phyloP scores from a whole-genome alignment of 1,140 invertebrate genomes.

The Cyclargus thomasi region DNA sequence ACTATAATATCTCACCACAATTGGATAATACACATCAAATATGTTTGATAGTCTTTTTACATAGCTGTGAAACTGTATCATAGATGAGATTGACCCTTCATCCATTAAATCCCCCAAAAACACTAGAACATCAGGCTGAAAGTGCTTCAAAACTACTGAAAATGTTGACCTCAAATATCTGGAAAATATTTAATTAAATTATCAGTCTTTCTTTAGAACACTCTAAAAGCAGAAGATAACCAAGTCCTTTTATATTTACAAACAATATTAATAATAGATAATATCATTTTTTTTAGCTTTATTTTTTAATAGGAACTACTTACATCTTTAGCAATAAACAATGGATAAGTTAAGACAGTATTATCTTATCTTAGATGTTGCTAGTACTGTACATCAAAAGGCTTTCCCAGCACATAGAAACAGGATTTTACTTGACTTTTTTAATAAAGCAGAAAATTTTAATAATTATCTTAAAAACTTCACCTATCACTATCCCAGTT shows the following conservation, averaged over 20 bases:
- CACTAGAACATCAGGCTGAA: slow-evolving; percentile 89
- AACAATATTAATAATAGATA: too few species aligned
- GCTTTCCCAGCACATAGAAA: too few species aligned
- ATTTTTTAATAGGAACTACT: too few species aligned
- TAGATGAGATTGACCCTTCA: slow-evolving; percentile 87
- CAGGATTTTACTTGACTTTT: background rate
- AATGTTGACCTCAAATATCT: slow-evolving; percentile 90
- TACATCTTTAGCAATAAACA: too few species aligned
- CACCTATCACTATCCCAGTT: slow-evolving; percentile 91
- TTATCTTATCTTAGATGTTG: too few species aligned
- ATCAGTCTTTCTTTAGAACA: too few species aligned
- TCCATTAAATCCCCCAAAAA: slow-evolving; percentile 96
- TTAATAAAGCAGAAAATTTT: background rate
- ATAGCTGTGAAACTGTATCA: slow-evolving; percentile 82
- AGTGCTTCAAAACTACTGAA: slow-evolving; percentile 79
- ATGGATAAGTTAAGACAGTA: too few species aligned
- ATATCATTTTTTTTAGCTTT: too few species aligned
- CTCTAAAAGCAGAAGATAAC: too few species aligned
- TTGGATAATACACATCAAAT: slow-evolving; percentile 77
- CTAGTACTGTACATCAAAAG: too few species aligned
- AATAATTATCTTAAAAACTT: background rate
- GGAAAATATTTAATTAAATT: slow-evolving; percentile 19
- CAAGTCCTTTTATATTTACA: too few species aligned
- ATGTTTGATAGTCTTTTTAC: slow-evolving; percentile 82
- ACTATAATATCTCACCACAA: slow-evolving; percentile 66